Percentiles rank a stretch among this genome's conserved stretches.
Conservation (phyloP, 2,888 invertebrate species). For the Hetaerina titia region DNA sequence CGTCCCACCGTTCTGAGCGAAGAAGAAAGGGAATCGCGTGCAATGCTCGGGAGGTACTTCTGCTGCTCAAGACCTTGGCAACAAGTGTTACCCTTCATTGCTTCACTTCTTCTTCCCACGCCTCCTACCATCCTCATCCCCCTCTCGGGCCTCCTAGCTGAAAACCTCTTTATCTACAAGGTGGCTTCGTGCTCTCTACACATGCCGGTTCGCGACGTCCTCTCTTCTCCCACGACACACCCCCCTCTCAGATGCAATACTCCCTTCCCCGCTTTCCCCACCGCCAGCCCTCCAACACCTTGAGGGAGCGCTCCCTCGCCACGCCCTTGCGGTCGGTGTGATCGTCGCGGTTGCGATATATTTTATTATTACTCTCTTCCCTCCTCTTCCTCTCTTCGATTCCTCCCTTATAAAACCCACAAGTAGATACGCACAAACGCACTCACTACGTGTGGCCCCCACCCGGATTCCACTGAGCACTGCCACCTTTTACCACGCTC, state of each 20-base stretch:
- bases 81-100: conserved; percentile 55
- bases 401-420: background rate
- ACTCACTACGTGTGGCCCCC: background rate
- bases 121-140: conserved; percentile 13
- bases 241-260: background rate
- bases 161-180: background rate
- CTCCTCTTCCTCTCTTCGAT: background rate
- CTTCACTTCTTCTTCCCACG: background rate
- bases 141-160: background rate
- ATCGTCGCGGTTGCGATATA: background rate
- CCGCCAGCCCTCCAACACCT: background rate
- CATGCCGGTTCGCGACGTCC: background rate
- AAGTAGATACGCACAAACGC: background rate
- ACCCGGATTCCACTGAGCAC: conserved; percentile 7
- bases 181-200: background rate
- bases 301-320: background rate
- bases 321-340: background rate
- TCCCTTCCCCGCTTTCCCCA: background rate
- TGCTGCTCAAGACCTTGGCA: conserved; percentile 39
- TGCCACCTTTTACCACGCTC: background rate
- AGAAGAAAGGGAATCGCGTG: background rate
- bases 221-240: conserved; percentile 19
- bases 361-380: background rate
- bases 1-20: background rate
- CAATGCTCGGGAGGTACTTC: background rate